Conservation (phyloP, 2,797 vertebrate species). For the Eulemur coronatus region DNA sequence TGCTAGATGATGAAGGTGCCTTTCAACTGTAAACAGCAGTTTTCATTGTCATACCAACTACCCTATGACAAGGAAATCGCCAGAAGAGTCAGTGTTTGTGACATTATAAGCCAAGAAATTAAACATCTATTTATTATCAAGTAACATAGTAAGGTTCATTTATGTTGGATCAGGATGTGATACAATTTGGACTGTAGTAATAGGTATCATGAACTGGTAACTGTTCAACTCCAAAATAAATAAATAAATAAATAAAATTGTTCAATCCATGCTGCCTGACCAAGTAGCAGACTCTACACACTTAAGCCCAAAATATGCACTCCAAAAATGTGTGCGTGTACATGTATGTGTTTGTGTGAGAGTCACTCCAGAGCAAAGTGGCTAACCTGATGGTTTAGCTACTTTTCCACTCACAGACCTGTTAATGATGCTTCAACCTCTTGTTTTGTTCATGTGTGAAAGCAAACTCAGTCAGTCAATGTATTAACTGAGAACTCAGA, state of each 20-base stretch:
- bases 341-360: rapidly evolving
- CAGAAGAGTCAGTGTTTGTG: neutral
- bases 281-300: neutral
- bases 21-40: slow-evolving; percentile 81
- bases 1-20: slow-evolving; percentile 81
- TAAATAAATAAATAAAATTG: neutral
- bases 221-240: neutral
- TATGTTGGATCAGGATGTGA: neutral
- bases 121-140: slow-evolving; percentile 53
- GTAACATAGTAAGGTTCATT: slow-evolving; percentile 30
- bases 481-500: neutral
- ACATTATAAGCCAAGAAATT: slow-evolving; percentile 31
- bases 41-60: slow-evolving; percentile 70
- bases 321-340: neutral
- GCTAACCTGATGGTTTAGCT: neutral
- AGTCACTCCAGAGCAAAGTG: neutral
- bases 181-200: neutral
- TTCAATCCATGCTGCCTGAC: neutral
- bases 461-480: neutral
- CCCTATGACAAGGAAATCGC: slow-evolving; percentile 16
- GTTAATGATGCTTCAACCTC: neutral
- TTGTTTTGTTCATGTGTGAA: neutral
- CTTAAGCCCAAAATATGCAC: neutral
- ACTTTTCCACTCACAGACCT: neutral
- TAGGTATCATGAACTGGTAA: neutral